These are phyloP conservation scores for Mylabris sibirica DNA, from an alignment of 2,888 invertebrate genomes.

Conservation along the genomic window DNA sequence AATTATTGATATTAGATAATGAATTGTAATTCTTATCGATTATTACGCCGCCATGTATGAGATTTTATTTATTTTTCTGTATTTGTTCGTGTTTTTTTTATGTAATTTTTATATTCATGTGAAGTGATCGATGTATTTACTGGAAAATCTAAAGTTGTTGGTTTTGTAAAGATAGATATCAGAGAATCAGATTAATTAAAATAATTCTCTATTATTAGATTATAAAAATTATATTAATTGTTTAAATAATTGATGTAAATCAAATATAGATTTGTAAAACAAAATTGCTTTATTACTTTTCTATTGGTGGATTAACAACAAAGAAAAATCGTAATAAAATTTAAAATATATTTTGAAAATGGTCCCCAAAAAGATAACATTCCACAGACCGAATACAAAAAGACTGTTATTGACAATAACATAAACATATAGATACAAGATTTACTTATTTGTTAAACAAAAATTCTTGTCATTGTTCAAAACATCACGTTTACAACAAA, in stretches of 20 bases:
- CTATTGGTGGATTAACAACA: conserved; percentile 12
- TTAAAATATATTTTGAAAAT: conserved; percentile 52
- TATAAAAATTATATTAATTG: conserved; percentile 2
- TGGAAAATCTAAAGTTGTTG: conserved; percentile 10
- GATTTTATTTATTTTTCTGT: not conserved
- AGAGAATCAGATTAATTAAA: not conserved
- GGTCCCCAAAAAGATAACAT: conserved; percentile 55
- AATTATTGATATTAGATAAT: not conserved
- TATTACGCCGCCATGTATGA: not conserved
- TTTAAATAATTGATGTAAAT: conserved; percentile 17
- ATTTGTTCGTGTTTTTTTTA: not conserved
- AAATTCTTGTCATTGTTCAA: conserved; percentile 25
- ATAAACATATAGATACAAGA: conserved; percentile 30
- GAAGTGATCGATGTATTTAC: conserved; percentile 6
- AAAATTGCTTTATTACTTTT: conserved; percentile 14
- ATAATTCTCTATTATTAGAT: not conserved
- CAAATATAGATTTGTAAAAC: conserved; percentile 15
- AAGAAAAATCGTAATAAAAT: conserved; percentile 28
- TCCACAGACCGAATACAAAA: conserved; percentile 49
- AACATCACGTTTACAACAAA: conserved; percentile 13
- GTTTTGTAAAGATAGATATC: conserved; percentile 6
- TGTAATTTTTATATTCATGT: conserved; percentile 8
- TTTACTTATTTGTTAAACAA: conserved; percentile 24
- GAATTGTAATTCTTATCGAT: not conserved
- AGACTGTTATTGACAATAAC: conserved; percentile 38